phyloP scores from a whole-genome alignment of 2,888 invertebrate species.

The Drosophila macrospina region DNA sequence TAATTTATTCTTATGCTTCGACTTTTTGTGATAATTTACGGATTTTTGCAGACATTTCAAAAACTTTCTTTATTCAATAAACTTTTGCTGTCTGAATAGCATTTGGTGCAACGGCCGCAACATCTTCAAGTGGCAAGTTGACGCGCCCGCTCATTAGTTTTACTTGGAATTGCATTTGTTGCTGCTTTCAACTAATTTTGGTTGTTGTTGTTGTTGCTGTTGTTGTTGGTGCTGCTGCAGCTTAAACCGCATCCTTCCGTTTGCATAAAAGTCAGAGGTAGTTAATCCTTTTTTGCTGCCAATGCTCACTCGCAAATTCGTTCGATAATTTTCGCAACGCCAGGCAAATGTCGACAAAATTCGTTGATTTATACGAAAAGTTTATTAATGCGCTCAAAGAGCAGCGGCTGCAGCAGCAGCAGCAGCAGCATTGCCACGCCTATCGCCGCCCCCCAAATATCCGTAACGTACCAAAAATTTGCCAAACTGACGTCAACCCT shows the following conservation, averaged over 20 bases:
- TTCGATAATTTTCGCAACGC: slow-evolving; percentile 51
- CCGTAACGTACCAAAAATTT: slow-evolving; percentile 16
- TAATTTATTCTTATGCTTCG: no score
- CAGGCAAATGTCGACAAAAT: slow-evolving; percentile 72
- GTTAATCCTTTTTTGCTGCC: slow-evolving; percentile 59
- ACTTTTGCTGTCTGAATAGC: background rate
- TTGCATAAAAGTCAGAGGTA: slow-evolving; percentile 31
- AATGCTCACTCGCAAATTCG: slow-evolving; percentile 23
- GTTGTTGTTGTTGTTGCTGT: background rate
- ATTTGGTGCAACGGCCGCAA: background rate
- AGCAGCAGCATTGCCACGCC: slow-evolving; percentile 23
- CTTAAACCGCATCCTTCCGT: slow-evolving; percentile 36
- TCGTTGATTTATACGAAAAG: slow-evolving; percentile 80
- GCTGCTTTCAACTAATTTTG: slow-evolving; percentile 16
- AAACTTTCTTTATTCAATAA: background rate
- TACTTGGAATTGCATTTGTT: slow-evolving; percentile 5
- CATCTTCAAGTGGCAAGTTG: background rate
- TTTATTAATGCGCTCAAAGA: slow-evolving; percentile 72
- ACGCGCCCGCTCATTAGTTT: slow-evolving; percentile 11
- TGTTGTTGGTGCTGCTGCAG: slow-evolving; percentile 9
- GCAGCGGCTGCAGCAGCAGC: slow-evolving; percentile 17
- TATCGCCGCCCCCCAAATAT: background rate
- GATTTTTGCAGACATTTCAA: background rate
- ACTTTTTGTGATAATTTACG: background rate
- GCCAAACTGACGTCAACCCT: slow-evolving; percentile 50